Conservation (phyloP, 92 coral and sea anemone species). For the Palythoa grandiflora region DNA sequence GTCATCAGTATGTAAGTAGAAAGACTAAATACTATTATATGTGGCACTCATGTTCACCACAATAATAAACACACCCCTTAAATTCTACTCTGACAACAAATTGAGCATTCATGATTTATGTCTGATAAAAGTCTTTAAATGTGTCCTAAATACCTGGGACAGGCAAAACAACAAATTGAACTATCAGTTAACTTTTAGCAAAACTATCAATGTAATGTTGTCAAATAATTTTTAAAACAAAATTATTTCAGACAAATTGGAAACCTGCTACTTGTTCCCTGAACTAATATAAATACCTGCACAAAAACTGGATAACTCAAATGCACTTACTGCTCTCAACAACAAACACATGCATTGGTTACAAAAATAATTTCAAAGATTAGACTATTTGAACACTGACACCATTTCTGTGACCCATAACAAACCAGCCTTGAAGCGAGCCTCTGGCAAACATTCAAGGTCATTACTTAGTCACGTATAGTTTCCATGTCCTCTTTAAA, state of each 20-base stretch:
- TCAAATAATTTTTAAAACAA: conserved; percentile 10
- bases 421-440: conserved; percentile 24
- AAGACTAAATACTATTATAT: neutral
- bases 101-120: no score
- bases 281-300: neutral
- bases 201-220: neutral
- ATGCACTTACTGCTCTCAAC: neutral
- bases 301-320: neutral
- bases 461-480: neutral
- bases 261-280: neutral
- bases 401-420: conserved; percentile 2
- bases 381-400: neutral
- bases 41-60: no score
- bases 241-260: neutral
- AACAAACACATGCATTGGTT: neutral
- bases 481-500: neutral
- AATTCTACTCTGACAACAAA: no score
- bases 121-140: no score
- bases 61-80: no score
- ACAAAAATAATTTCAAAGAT: conserved; percentile 8
- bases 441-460: conserved; percentile 29
- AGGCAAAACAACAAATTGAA: neutral
- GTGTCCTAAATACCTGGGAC: neutral
- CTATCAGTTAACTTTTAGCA: neutral
- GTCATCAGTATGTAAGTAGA: neutral